phyloP scores from a whole-genome alignment of 2,888 invertebrate genomes.

The Aethes cnicana region DNA sequence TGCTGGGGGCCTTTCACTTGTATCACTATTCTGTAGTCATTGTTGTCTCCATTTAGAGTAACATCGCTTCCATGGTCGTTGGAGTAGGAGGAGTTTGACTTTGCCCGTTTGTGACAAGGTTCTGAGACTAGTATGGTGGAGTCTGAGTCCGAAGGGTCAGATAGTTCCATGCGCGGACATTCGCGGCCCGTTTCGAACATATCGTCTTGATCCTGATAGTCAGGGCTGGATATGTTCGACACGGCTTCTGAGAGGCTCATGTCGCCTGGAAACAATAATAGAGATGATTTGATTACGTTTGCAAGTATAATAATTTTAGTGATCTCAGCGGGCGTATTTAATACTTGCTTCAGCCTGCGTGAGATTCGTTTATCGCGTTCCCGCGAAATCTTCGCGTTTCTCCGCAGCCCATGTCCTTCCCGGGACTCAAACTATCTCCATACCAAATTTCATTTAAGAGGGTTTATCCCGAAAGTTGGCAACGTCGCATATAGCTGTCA shows the following conservation, averaged over 20 bases:
- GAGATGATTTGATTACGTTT: constrained; percentile 43
- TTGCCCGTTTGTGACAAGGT: constrained; percentile 84
- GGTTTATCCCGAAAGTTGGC: too few relatives aligned
- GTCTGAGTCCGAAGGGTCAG: constrained; percentile 94
- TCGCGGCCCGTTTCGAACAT: constrained; percentile 90
- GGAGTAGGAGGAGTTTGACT: constrained; percentile 71
- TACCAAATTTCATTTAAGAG: too few relatives aligned
- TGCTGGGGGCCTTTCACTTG: constrained; percentile 82
- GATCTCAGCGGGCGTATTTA: too few relatives aligned
- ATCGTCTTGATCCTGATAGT: constrained; percentile 94
- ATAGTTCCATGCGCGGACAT: constrained; percentile 91
- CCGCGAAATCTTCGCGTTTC: too few relatives aligned
- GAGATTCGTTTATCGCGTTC: too few relatives aligned
- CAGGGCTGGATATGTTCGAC: constrained; percentile 94
- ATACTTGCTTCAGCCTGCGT: too few relatives aligned
- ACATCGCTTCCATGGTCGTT: constrained; percentile 83
- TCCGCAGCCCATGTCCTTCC: too few relatives aligned
- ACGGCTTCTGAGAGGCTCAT: constrained; percentile 93
- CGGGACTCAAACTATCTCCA: too few relatives aligned
- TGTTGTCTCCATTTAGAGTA: constrained; percentile 75
- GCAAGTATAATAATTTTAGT: too few relatives aligned
- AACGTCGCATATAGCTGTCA: too few relatives aligned
- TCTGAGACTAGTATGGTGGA: constrained; percentile 93
- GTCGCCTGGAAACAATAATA: constrained; percentile 81
- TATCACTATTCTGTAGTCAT: constrained; percentile 90